These are phyloP conservation scores for Podiceps cristatus DNA, from an alignment of 2,113 vertebrate genomes.

Conservation along the genomic window DNA sequence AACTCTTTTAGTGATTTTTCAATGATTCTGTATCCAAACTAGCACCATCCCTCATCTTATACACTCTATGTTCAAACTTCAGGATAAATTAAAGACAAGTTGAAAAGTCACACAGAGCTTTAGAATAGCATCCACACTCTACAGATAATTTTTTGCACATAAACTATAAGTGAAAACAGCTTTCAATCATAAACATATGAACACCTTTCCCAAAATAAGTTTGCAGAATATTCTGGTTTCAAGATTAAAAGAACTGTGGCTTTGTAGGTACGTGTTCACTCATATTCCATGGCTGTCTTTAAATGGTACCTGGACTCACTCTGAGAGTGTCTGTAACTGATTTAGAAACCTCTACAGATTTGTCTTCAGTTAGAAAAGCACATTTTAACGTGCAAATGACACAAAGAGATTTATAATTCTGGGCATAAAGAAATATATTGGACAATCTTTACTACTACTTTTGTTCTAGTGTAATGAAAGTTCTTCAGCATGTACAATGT, in stretches of 20 bases:
- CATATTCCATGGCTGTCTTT: background rate
- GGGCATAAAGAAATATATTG: slow-evolving; percentile 15
- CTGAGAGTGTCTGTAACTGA: slow-evolving; percentile 26
- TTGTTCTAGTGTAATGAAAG: slow-evolving; percentile 15
- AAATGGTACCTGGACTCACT: background rate
- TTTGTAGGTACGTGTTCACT: slow-evolving; percentile 35
- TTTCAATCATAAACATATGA: background rate
- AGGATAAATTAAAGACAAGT: background rate
- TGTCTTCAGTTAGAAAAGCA: slow-evolving; percentile 44
- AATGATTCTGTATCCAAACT: background rate
- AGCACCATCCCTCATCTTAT: background rate
- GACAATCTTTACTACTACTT: slow-evolving; percentile 33
- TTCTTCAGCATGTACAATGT: slow-evolving; percentile 6
- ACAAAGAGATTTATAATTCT: slow-evolving; percentile 34
- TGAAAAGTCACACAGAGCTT: background rate
- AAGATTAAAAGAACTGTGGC: background rate
- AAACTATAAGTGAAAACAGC: background rate
- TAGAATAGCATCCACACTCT: background rate
- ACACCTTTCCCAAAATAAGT: slow-evolving; percentile 23
- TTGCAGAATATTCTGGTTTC: background rate
- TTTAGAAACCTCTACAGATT: slow-evolving; percentile 37
- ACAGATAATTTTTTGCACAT: background rate
- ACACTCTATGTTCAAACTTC: background rate
- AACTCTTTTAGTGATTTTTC: background rate
- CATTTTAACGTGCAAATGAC: slow-evolving; percentile 28